These are phyloP conservation scores for Holacanthella duospinosa DNA, from an alignment of 2,888 invertebrate species.

Conservation along the genomic window DNA sequence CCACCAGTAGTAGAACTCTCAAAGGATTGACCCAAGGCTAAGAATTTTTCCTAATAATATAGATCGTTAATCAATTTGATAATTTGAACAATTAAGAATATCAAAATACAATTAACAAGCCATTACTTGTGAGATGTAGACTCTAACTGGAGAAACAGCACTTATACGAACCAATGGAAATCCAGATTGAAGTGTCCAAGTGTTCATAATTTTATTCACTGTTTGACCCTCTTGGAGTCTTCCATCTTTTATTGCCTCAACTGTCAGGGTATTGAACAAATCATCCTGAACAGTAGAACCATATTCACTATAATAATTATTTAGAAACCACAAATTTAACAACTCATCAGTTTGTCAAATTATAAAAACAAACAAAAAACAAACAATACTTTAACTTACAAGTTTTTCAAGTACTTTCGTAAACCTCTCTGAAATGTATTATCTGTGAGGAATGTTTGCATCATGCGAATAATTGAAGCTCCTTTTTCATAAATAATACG, in stretches of 20 bases:
- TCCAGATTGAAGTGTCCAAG: not conserved
- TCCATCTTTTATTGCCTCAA: not conserved
- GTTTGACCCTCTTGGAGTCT: not conserved
- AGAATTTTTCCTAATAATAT: not conserved
- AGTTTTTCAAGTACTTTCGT: constrained; percentile 22
- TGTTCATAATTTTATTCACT: not conserved
- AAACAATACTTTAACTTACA: constrained; percentile 15
- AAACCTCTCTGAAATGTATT: constrained; percentile 42
- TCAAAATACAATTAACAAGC: too few species aligned
- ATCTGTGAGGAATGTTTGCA: constrained; percentile 45
- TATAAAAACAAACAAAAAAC: too few species aligned
- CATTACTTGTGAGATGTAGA: not conserved
- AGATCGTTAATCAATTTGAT: not conserved
- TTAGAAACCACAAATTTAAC: not conserved
- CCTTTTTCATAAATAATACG: constrained; percentile 38
- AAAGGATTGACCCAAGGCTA: not conserved
- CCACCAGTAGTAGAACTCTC: not conserved
- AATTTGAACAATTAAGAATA: too few species aligned
- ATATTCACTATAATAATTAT: not conserved
- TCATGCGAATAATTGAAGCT: constrained; percentile 47
- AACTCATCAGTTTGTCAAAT: not conserved
- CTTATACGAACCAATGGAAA: not conserved
- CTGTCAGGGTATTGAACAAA: not conserved
- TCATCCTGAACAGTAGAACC: not conserved
- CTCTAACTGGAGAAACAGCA: not conserved